A percentile compares a stretch with the other conserved stretches of the same genome.
Conservation (phyloP, 2,888 invertebrate genomes). For the Plebejus anna region DNA sequence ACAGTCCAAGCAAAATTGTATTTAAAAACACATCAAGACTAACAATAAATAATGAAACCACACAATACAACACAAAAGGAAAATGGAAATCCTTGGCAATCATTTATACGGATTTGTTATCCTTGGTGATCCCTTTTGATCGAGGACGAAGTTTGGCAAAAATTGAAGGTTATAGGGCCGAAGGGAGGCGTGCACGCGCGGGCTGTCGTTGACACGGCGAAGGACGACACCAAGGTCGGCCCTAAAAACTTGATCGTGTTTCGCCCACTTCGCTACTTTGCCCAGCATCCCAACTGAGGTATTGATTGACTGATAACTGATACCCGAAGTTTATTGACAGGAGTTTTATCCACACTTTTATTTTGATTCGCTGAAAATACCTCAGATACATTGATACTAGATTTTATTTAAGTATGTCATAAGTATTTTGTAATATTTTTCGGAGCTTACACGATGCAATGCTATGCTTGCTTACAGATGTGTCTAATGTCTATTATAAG, state of each 20-base stretch:
- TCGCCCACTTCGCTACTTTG: not conserved
- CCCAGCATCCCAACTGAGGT: not conserved
- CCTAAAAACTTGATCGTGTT: slow-evolving; percentile 45
- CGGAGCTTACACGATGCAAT: too few relatives aligned
- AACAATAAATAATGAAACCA: not conserved
- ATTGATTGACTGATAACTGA: not conserved
- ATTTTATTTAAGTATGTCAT: too few relatives aligned
- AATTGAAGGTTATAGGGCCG: slow-evolving; percentile 31
- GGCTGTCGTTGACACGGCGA: slow-evolving; percentile 72
- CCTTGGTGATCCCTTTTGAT: slow-evolving; percentile 14
- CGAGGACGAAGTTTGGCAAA: slow-evolving; percentile 51
- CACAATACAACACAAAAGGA: not conserved
- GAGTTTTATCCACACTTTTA: not conserved
- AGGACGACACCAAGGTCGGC: slow-evolving; percentile 61
- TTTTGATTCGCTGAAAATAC: too few relatives aligned
- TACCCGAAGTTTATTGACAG: not conserved
- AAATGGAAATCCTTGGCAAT: slow-evolving; percentile 3
- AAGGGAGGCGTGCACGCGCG: slow-evolving; percentile 41
- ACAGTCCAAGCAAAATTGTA: too few relatives aligned
- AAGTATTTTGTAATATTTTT: too few relatives aligned
- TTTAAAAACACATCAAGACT: not conserved
- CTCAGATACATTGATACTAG: too few relatives aligned
- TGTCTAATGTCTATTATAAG: too few relatives aligned
- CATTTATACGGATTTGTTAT: slow-evolving; percentile 7
- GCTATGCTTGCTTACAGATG: too few relatives aligned